Percentiles rank a stretch among this genome's conserved stretches.
Conservation (phyloP, 2,888 invertebrate species). For the Hirtodrosophila confusa region DNA sequence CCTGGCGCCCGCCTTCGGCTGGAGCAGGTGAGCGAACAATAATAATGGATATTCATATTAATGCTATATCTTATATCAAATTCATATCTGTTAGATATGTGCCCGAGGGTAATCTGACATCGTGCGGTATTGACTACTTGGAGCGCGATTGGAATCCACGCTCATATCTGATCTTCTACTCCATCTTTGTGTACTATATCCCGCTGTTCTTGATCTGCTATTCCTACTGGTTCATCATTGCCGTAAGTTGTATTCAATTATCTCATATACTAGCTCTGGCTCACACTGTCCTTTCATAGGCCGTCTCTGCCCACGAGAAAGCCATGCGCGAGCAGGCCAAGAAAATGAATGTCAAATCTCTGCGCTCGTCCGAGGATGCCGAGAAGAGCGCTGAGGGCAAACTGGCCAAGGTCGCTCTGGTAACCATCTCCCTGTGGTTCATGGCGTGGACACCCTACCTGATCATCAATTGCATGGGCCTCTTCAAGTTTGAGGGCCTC, state of each 20-base stretch:
- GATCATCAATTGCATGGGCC: constrained; percentile 92
- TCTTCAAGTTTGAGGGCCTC: constrained; percentile 90
- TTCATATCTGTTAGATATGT: constrained; percentile 88
- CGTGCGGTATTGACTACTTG: constrained; percentile 95
- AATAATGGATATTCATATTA: background rate
- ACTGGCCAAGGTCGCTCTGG: constrained; percentile 94
- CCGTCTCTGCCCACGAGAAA: constrained; percentile 88
- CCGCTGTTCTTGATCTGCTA: constrained; percentile 92
- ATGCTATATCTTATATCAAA: background rate
- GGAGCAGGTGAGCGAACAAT: constrained; percentile 90
- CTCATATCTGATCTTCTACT: constrained; percentile 92
- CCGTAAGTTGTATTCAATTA: constrained; percentile 85
- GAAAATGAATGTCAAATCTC: constrained; percentile 96
- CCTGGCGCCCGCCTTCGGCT: constrained; percentile 93
- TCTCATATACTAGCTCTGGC: background rate
- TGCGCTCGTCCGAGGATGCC: constrained; percentile 91
- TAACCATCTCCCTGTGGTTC: constrained; percentile 95
- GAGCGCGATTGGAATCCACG: constrained; percentile 90
- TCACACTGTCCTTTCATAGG: constrained; percentile 27
- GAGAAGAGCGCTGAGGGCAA: constrained; percentile 94
- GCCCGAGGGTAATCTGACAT: constrained; percentile 97
- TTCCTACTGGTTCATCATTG: constrained; percentile 94
- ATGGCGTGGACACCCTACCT: constrained; percentile 96
- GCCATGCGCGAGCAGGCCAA: constrained; percentile 95
- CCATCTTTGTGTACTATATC: constrained; percentile 90